A percentile compares a stretch with the other conserved stretches of the same genome.
phyloP scores from a whole-genome alignment of 2,797 vertebrate species.

The Siniperca undulata region DNA sequence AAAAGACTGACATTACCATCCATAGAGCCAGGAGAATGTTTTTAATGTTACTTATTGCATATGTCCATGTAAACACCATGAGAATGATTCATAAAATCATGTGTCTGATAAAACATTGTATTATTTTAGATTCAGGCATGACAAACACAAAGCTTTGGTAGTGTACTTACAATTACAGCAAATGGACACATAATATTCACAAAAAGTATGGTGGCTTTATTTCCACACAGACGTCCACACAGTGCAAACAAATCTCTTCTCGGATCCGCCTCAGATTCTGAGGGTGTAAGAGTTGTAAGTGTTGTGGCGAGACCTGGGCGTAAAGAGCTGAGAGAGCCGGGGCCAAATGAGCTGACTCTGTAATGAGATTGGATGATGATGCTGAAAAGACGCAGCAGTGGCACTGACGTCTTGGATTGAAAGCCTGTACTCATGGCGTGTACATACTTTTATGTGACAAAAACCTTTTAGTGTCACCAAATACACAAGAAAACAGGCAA shows the following conservation, averaged over 20 bases:
- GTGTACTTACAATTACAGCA: not conserved
- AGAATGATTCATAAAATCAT: not conserved
- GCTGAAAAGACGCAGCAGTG: not conserved
- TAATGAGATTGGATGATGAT: constrained; percentile 15
- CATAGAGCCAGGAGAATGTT: not conserved
- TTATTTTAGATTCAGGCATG: not conserved
- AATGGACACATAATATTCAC: not conserved
- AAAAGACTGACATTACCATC: not conserved
- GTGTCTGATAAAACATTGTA: not conserved
- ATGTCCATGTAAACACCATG: not conserved
- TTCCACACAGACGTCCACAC: not conserved
- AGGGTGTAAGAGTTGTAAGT: not conserved
- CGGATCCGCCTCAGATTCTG: not conserved
- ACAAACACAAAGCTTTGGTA: not conserved
- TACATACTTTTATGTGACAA: not conserved
- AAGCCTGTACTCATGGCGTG: not conserved
- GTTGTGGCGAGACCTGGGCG: not conserved
- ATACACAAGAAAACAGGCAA: not conserved
- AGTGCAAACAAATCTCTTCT: not conserved
- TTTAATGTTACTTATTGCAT: not conserved
- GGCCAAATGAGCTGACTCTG: not conserved
- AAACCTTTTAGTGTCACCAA: not conserved
- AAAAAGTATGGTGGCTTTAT: not conserved
- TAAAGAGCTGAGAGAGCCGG: constrained; percentile 1
- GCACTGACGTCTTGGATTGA: not conserved